Base-by-base conservation (phyloP, 2,888 invertebrate species). In the Metacarcinus magister region DNA sequence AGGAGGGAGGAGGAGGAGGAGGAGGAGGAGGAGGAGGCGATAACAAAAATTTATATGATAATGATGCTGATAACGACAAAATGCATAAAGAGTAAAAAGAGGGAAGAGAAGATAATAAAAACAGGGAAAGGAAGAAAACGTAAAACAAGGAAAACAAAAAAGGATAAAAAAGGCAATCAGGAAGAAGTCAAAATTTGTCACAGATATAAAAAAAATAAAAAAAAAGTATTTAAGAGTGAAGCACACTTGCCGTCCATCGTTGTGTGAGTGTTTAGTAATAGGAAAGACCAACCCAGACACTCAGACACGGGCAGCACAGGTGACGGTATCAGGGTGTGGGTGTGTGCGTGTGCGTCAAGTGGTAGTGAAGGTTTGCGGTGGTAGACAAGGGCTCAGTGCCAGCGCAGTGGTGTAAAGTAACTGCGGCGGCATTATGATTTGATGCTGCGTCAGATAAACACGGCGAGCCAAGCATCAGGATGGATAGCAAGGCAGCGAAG, bases 361-460 rank as follows among this genome's bases (percentile, higher is more conserved):
- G 48, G 23, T 23, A 93, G 32, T 48, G 93, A 93, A 93, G 54
- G 32, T 23, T n/a, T 67, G 67, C 67, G n/a, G n/a, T 67, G 67
- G n/a, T 67, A 67, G 67, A 67, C 67, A 67, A 67, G 67, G n/a
- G 67, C 67, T 67, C 67, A 67, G 67, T 67, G 67, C n/a, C 67
- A 67, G 67, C 67, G 67, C 67, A n/a, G 23, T 67, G n/a, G 67
- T 67, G 67, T 67, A 16, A n/a, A 67, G n/a, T 67, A 67, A n/a
- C 67, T 67, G 23, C 7, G 67, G 67, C n/a, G 23, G n/a, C 67
- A 67, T 23, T 67, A 67, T 67, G n/a, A 67, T 67, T 67, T 67
- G 67, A 67, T 67, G 67, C 19, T n/a, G 67, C n/a, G 67, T 67
- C 67, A 67, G 54, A 93, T 48, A 93, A 54, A n/a, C 48, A 54